Percentiles rank a stretch among this genome's conserved stretches.
Evolutionary conservation across 2,113 vertebrate species (phyloP).

Genomic region (Nyctibius bracteatus): DNA sequence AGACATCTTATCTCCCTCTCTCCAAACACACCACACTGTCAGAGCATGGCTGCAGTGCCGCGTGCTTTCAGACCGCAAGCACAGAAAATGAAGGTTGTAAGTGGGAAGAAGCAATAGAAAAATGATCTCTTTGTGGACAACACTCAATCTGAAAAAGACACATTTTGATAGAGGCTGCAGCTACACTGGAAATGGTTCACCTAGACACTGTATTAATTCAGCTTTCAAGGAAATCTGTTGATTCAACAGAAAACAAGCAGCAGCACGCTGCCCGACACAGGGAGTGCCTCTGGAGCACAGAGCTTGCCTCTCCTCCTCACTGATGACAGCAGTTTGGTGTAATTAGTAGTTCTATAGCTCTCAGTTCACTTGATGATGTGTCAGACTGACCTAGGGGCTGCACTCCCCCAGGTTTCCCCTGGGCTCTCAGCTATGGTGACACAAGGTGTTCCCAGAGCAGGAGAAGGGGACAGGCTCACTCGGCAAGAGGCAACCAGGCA

Average conservation of each 20-base stretch:
- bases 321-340: neutral
- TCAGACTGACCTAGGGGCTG: neutral
- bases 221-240: neutral
- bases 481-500: too few species aligned
- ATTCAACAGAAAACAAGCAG: neutral
- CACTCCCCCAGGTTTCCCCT: neutral
- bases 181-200: neutral
- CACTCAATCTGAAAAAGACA: neutral
- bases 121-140: neutral
- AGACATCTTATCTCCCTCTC: neutral
- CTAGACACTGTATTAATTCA: neutral
- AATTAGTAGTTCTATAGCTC: neutral
- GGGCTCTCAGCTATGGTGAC: neutral
- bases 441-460: neutral
- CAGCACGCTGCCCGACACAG: fast-evolving
- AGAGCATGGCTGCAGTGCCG: neutral
- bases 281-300: neutral
- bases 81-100: neutral
- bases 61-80: neutral
- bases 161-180: neutral
- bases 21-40: fast-evolving
- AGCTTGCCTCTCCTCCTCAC: neutral
- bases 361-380: neutral
- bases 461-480: neutral
- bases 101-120: neutral